phyloP scores from a whole-genome alignment of 2,888 invertebrate genomes.

The Euspilapteryx auroguttella region DNA sequence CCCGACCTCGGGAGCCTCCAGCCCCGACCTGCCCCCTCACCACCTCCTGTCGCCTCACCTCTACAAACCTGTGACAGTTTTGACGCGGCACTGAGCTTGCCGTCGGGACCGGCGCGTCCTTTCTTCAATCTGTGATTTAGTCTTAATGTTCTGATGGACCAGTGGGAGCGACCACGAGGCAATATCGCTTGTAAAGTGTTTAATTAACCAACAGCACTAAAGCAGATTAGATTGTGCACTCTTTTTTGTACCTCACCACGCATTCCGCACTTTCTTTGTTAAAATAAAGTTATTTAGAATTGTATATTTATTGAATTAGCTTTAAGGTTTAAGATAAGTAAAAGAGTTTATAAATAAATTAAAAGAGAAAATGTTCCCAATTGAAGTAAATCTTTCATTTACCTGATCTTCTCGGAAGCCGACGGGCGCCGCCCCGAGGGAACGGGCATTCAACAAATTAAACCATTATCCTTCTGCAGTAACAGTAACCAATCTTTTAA shows the following conservation, averaged over 20 bases:
- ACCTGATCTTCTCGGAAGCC: constrained; percentile 1
- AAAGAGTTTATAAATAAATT: constrained; percentile 31
- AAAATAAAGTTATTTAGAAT: constrained; percentile 16
- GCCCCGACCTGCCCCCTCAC: constrained; percentile 40
- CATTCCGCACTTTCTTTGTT: constrained; percentile 30
- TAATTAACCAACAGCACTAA: constrained; percentile 35
- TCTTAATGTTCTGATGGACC: constrained; percentile 25
- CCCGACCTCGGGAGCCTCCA: constrained; percentile 33
- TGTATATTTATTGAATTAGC: constrained; percentile 47
- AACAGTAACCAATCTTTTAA: constrained; percentile 7
- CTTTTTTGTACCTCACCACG: constrained; percentile 17
- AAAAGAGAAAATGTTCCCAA: constrained; percentile 32
- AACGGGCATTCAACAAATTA: too few species aligned
- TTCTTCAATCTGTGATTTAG: constrained; percentile 49
- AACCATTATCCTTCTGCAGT: too few species aligned
- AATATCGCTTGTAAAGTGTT: constrained; percentile 13
- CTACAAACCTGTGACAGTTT: constrained; percentile 60
- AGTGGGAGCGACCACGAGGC: constrained; percentile 18
- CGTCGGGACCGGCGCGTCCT: constrained; percentile 5
- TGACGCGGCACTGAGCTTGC: constrained; percentile 47
- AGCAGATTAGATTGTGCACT: constrained; percentile 6
- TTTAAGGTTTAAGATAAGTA: constrained; percentile 28
- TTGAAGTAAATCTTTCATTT: constrained; percentile 24
- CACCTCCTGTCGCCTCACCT: constrained; percentile 46
- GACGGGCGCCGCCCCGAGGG: too few species aligned